Conservation (phyloP, 2,113 vertebrate genomes). For the Piprites chloris region DNA sequence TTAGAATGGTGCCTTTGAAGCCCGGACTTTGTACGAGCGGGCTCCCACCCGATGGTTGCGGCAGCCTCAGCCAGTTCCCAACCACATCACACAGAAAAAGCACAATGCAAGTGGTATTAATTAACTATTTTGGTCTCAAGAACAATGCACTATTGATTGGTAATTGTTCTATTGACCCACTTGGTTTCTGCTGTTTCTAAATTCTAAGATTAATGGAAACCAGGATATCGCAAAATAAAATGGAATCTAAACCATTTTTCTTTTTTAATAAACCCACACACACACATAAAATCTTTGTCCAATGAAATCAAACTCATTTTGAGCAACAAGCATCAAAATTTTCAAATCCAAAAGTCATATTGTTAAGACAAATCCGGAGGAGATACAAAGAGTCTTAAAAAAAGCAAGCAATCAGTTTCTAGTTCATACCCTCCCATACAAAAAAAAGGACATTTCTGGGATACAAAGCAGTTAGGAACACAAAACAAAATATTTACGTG, state of each 20-base stretch:
- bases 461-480: background rate
- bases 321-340: background rate
- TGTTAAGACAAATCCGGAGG: background rate
- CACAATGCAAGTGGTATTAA: slow-evolving; percentile 36
- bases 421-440: background rate
- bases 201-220: slow-evolving; percentile 39
- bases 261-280: background rate
- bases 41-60: background rate
- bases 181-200: slow-evolving; percentile 5
- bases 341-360: background rate
- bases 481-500: background rate
- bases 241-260: background rate
- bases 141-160: slow-evolving; percentile 56
- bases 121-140: slow-evolving; percentile 54
- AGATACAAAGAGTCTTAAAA: background rate
- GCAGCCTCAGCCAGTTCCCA: slow-evolving; percentile 27
- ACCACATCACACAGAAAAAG: slow-evolving; percentile 25
- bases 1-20: background rate
- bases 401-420: background rate
- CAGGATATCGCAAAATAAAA: background rate
- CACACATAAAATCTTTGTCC: background rate
- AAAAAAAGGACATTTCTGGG: background rate
- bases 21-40: background rate
- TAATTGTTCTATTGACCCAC: slow-evolving; percentile 48
- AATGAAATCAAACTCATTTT: background rate